phyloP scores from a whole-genome alignment of 2,113 vertebrate species.

The Sinosuthora webbiana region DNA sequence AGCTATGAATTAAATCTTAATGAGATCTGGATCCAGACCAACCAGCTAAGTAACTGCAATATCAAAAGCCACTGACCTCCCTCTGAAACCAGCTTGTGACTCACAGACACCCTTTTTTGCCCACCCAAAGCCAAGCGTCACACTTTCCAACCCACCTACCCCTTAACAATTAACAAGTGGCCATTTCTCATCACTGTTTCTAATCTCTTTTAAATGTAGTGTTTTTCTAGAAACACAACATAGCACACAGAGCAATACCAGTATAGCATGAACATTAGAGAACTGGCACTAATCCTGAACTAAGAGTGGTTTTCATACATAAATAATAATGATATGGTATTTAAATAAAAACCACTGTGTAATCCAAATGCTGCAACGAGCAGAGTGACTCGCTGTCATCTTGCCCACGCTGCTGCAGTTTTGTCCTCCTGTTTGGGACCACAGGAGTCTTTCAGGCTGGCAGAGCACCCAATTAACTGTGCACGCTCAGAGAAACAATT shows the following conservation, averaged over 20 bases:
- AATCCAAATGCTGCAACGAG: not conserved
- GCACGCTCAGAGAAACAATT: not conserved
- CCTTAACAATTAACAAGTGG: not conserved
- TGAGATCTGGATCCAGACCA: conserved; percentile 31
- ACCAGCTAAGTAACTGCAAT: conserved; percentile 1
- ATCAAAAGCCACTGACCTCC: conserved; percentile 1
- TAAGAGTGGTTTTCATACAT: conserved; percentile 10
- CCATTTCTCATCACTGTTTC: not conserved
- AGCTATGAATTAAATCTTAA: conserved; percentile 33
- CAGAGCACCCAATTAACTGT: not conserved
- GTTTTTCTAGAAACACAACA: not conserved
- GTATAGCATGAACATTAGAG: not conserved
- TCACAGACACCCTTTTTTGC: not conserved
- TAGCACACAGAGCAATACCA: not conserved
- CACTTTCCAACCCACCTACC: not conserved
- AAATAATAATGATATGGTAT: not conserved
- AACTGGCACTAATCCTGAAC: conserved; percentile 22
- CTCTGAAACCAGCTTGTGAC: not conserved
- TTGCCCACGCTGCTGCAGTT: not conserved
- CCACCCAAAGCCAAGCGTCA: not conserved
- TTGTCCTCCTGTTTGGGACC: not conserved
- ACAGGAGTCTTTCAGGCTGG: not conserved
- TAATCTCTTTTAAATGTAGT: not conserved
- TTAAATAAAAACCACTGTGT: not conserved
- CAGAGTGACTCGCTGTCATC: not conserved